Conservation (phyloP, 2,797 vertebrate species). For the Buceros bicornis region DNA sequence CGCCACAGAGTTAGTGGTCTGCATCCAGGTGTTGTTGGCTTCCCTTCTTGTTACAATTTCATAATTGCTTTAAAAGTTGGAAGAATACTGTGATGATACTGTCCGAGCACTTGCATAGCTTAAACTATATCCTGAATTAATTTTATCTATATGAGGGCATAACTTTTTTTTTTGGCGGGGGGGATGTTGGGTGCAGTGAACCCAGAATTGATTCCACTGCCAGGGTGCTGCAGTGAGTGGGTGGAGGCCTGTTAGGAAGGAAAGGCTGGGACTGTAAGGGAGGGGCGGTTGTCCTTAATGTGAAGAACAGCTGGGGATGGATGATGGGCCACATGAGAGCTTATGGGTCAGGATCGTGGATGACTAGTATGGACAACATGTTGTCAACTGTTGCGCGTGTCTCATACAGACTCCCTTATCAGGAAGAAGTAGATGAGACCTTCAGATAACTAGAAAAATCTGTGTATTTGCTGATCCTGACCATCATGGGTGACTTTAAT, state of each 20-base stretch:
- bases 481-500: neutral
- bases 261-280: neutral
- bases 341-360: neutral
- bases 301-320: neutral
- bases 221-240: neutral
- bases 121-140: neutral
- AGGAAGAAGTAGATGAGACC: neutral
- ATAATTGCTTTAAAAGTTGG: neutral
- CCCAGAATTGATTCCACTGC: neutral
- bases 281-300: neutral
- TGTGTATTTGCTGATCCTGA: neutral
- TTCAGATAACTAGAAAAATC: neutral
- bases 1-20: too few relatives aligned
- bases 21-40: too few relatives aligned
- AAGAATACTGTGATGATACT: neutral
- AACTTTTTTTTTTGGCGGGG: neutral
- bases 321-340: neutral
- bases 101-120: neutral
- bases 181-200: neutral
- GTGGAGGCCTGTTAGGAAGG: neutral
- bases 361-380: neutral
- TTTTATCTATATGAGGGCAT: neutral
- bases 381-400: neutral
- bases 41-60: neutral
- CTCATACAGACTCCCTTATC: neutral